A percentile compares a stretch with the other conserved stretches of the same genome.
These are phyloP conservation scores for Himalopsyche tibetana DNA, from an alignment of 2,888 invertebrate genomes.

Conservation along the genomic window DNA sequence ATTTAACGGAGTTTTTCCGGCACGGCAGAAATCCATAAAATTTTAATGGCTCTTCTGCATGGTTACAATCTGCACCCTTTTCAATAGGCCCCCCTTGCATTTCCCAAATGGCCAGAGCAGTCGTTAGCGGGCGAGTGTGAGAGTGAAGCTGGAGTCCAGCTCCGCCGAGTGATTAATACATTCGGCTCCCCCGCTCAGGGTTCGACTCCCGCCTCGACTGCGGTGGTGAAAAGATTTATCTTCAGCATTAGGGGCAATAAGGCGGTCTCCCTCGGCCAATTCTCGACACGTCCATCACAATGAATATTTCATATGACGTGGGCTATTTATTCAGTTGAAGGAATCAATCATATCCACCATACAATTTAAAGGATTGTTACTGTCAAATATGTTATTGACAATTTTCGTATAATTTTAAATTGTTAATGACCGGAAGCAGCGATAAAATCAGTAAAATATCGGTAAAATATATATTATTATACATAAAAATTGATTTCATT, in stretches of 20 bases:
- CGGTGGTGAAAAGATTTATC: slow-evolving; percentile 52
- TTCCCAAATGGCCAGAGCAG: slow-evolving; percentile 28
- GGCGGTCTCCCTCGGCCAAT: slow-evolving; percentile 24
- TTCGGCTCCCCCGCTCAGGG: slow-evolving; percentile 11
- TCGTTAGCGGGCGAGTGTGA: slow-evolving; percentile 31
- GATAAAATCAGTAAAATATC: no score
- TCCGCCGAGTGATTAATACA: slow-evolving; percentile 24
- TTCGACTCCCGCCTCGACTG: slow-evolving; percentile 32
- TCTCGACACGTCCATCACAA: slow-evolving; percentile 22
- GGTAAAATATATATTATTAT: no score
- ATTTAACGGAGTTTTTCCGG: slow-evolving; percentile 27
- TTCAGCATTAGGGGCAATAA: slow-evolving; percentile 56
- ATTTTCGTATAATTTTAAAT: background rate
- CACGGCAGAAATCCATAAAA: slow-evolving; percentile 41
- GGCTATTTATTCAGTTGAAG: background rate
- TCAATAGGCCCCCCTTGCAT: slow-evolving; percentile 28
- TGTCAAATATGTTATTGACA: background rate
- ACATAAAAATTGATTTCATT: no score
- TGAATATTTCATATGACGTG: slow-evolving; percentile 27
- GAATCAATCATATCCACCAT: slow-evolving; percentile 16
- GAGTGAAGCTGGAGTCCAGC: slow-evolving; percentile 10
- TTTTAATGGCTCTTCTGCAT: slow-evolving; percentile 14
- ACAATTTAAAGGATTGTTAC: background rate
- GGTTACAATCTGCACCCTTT: slow-evolving; percentile 29
- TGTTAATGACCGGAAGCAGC: no score